These are phyloP conservation scores for Solenodon paradoxus DNA, from an alignment of 2,113 vertebrate genomes.

Conservation along the genomic window DNA sequence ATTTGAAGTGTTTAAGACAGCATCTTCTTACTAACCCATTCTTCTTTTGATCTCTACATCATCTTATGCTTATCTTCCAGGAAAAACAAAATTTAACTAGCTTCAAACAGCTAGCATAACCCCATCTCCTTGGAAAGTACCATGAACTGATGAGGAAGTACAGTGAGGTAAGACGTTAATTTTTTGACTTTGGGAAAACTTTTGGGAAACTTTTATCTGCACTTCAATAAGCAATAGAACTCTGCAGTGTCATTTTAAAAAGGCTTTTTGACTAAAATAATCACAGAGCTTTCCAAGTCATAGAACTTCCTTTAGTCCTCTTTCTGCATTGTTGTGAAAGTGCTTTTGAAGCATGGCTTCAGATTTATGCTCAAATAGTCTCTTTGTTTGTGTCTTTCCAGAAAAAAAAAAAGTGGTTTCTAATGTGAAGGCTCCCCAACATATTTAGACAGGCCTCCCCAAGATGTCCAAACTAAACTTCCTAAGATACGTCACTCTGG, in stretches of 20 bases:
- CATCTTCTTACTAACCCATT: slow-evolving; percentile 1
- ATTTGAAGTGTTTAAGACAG: background rate
- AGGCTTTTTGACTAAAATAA: slow-evolving; percentile 26
- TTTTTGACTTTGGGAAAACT: slow-evolving; percentile 14
- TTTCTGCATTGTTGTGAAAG: background rate
- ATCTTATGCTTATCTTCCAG: background rate
- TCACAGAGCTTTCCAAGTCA: background rate
- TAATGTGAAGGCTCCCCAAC: too few relatives aligned
- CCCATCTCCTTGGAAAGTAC: slow-evolving; percentile 38
- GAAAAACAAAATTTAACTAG: slow-evolving; percentile 32
- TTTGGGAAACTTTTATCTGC: background rate
- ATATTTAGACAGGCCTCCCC: too few relatives aligned
- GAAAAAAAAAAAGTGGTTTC: background rate
- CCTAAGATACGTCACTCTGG: too few relatives aligned
- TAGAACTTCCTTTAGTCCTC: background rate
- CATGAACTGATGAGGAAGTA: background rate
- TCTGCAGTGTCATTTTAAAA: background rate
- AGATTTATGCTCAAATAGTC: slow-evolving; percentile 14
- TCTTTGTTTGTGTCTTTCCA: slow-evolving; percentile 5
- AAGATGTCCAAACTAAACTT: too few relatives aligned
- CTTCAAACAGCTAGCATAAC: background rate
- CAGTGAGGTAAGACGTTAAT: slow-evolving; percentile 25
- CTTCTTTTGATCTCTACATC: slow-evolving; percentile 12
- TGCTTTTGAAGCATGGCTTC: slow-evolving; percentile 29
- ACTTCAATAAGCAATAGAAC: slow-evolving; percentile 48